Evolutionary conservation across 2,113 vertebrate species (phyloP), one percentile per base, ranked within the genome.

Genomic region (Scomber scombrus): DNA sequence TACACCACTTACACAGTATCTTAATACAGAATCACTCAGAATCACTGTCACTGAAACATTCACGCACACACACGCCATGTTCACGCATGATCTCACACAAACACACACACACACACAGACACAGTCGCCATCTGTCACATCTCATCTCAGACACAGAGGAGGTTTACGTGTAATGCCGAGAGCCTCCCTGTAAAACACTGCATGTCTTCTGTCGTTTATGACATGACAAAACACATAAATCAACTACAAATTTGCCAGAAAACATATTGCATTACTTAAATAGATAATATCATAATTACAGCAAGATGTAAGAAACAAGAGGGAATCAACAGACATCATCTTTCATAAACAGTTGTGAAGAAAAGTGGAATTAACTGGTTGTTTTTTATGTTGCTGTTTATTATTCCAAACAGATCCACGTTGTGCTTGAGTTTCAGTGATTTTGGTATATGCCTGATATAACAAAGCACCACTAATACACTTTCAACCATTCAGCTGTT

Each of bases 81-180:
- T 75, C 75, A 71, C 9, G 23, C 71, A 80, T 57, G 51, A 73
- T 26, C 16, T 12, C 82, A 54, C 51, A 13, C 57, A 34, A 10
- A 10, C 66, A 47, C 31, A 40, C 56, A 77, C 61, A 62, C 54
- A 50, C 34, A 71, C 43, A 60, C 3, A 51, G 55, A 56, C 45
- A 67, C 19, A 63, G 14, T 23, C 34, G n/a, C 70, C 78, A 82
- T 82, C 81, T 84, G 84, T 46, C 72, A 51, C 4, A 6, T 65
- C 67, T 77, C 23, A 51, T 72, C 45, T 51, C 69, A 60, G 34
- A 56, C 66, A 57, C 75, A 49, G 6, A 54, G 52, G 45, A 68
- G 63, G 47, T 63, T 65, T 66, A 51, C 40, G 43, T 43, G 21
- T 21, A 54, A 52, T 26, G 23, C 23, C 23, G 2, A 26, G 23